Conservation (phyloP, 2,113 vertebrate species). For the Murina feae region DNA sequence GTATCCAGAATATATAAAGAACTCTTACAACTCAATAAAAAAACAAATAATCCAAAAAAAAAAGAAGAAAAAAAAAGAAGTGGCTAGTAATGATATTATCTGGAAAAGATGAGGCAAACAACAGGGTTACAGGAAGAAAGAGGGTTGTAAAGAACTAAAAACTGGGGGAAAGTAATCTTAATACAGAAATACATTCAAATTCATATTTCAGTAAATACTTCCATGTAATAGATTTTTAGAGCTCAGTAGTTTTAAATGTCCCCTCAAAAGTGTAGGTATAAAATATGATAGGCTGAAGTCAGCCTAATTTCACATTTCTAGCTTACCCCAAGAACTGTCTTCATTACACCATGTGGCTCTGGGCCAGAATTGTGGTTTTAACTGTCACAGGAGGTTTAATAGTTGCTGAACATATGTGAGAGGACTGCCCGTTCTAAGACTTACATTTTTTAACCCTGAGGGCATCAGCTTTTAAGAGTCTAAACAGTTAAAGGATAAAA, state of each 20-base stretch:
- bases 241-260: neutral
- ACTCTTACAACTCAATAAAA: neutral
- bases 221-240: neutral
- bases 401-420: neutral
- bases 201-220: neutral
- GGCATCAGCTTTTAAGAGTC: neutral
- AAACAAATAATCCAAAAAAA: neutral
- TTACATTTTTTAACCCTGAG: constrained; percentile 8
- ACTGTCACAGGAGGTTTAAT: neutral
- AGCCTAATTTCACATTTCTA: neutral
- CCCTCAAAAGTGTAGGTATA: neutral
- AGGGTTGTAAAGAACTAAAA: neutral
- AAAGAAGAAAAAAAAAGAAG: too few species aligned
- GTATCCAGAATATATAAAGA: too few species aligned
- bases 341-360: neutral
- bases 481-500: neutral
- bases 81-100: neutral
- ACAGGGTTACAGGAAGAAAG: neutral
- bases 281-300: neutral
- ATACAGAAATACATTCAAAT: neutral
- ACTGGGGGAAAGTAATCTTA: neutral
- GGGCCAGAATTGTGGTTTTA: neutral
- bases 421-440: neutral
- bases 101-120: neutral
- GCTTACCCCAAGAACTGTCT: neutral